Base-by-base conservation (phyloP, 1,140 invertebrate species). In the Oryctes rhinoceros region DNA sequence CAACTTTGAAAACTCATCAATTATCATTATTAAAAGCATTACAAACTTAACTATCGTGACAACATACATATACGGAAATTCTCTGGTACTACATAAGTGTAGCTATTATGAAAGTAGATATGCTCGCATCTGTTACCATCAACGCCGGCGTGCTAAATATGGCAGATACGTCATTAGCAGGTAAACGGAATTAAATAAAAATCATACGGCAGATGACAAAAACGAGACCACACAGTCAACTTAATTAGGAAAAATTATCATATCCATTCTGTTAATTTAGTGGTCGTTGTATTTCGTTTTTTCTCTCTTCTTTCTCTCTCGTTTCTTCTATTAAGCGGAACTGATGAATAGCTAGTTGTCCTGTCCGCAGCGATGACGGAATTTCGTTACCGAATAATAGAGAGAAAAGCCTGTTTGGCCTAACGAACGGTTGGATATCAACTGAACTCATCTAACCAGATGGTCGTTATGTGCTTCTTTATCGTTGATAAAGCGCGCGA, bases 151-250 rank as follows among this genome's bases (percentile, higher is more conserved):
- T n/a, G 53, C 53, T 59, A 18, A 59, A 59, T 59, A 59, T 59
- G 53, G 10, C 18, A 0, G 53, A 4, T 10, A 59, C 15, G 53
- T 1, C 15, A 59, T 59, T 59, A 59, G 18, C 18, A 59, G 53
- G 53, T 59, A 59, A n/a, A 18, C n/a, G 53, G 53, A 59, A 59
- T n/a, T 59, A 59, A 59, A 59, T 59, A n/a, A 59, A 59, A n/a
- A 59, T 59, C 53, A 59, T 59, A 59, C 18, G 24, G 20, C 65
- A 71, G 65, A 37, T 71, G 65, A 71, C 65, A 71, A 71, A 71
- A 71, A 24, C 65, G 20, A 71, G 65, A 71, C 65, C 65, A 71
- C 65, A 71, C 65, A 71, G 20, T 71, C 65, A 71, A 71, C 65
- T 71, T 37, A 71, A 71, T 71, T 71, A 71, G 24, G 65, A 71